Evolutionary conservation across 2,113 vertebrate species (phyloP).

Genomic region (Carassius carassius): DNA sequence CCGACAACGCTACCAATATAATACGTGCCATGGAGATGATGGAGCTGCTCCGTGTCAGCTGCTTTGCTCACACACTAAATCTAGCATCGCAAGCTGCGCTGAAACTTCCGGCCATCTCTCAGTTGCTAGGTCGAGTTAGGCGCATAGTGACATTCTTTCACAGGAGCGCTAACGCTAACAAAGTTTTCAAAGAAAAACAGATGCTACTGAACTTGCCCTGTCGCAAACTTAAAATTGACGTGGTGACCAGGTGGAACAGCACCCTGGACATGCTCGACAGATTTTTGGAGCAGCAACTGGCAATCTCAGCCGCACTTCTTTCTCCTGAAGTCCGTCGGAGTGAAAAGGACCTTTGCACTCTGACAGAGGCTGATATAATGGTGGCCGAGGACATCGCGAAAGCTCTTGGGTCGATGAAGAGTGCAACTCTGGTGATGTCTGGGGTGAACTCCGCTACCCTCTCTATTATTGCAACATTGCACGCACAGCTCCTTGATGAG

Average conservation of each 20-base stretch:
- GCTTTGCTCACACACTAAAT: not conserved
- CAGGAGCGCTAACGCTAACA: not conserved
- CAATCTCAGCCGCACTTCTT: too few relatives aligned
- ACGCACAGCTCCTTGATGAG: too few relatives aligned
- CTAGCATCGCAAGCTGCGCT: not conserved
- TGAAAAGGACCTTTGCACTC: too few relatives aligned
- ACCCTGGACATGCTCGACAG: not conserved
- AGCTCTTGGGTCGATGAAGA: too few relatives aligned
- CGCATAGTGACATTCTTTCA: not conserved
- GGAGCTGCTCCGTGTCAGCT: not conserved
- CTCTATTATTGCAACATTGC: too few relatives aligned
- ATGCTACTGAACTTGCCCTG: not conserved
- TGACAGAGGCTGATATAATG: too few relatives aligned
- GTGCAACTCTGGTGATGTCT: too few relatives aligned
- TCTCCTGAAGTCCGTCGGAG: too few relatives aligned
- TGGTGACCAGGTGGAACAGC: not conserved
- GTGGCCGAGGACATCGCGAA: too few relatives aligned
- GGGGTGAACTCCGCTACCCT: too few relatives aligned
- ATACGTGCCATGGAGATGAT: not conserved
- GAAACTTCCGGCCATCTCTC: not conserved
- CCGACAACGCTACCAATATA: not conserved
- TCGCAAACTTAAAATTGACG: not conserved
- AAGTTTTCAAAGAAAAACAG: not conserved
- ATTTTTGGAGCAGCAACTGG: too few relatives aligned
- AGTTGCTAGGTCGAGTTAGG: not conserved